These are phyloP conservation scores for Alcedo quadribrachys DNA, from an alignment of 2,797 vertebrate genomes.

Conservation along the genomic window DNA sequence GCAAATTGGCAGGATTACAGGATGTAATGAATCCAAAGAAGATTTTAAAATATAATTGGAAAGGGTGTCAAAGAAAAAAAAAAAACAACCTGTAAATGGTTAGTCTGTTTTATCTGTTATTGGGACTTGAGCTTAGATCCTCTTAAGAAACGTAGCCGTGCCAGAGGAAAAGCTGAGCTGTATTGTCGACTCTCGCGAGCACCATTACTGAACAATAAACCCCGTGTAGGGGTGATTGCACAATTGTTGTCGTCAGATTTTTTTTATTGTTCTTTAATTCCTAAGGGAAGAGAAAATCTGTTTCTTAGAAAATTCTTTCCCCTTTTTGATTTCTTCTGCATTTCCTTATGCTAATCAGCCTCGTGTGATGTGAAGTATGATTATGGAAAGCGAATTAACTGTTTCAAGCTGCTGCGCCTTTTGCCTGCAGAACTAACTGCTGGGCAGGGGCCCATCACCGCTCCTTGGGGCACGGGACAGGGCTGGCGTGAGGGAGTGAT, in stretches of 20 bases:
- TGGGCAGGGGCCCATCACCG: background rate
- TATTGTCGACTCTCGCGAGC: background rate
- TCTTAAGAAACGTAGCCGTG: background rate
- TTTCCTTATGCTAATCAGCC: background rate
- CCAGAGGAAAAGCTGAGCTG: background rate
- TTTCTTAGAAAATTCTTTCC: background rate
- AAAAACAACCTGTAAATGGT: conserved; percentile 7
- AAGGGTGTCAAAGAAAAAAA: conserved; percentile 35
- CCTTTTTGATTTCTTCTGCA: background rate
- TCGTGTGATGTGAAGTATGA: background rate
- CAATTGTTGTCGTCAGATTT: background rate
- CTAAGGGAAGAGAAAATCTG: background rate
- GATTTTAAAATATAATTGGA: conserved; percentile 70
- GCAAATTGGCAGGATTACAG: conserved; percentile 71
- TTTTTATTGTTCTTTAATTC: background rate
- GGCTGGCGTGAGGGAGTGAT: accelerated
- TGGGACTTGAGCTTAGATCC: conserved; percentile 13
- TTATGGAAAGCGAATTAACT: background rate
- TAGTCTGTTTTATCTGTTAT: conserved; percentile 32
- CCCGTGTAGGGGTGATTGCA: background rate
- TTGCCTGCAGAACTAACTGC: background rate
- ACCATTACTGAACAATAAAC: background rate
- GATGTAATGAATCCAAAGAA: conserved; percentile 63
- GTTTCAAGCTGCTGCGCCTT: background rate
- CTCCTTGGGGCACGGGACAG: accelerated